phyloP scores from a whole-genome alignment of 1,140 invertebrate genomes.

The Metopolophium dirhodum region DNA sequence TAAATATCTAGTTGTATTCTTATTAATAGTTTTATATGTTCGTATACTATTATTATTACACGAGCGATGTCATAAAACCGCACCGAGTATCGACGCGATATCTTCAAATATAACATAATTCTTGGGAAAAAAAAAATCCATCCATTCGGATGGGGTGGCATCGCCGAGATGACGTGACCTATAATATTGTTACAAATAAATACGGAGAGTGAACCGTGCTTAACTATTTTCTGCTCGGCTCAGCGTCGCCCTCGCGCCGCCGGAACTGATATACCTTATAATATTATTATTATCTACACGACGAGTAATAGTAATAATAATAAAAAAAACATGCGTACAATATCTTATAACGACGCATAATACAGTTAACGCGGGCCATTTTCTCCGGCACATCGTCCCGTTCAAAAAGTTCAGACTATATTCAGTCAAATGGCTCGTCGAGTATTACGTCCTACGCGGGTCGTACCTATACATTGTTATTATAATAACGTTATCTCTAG shows the following conservation, averaged over 20 bases:
- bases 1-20: background rate
- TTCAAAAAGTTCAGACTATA: background rate
- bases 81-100: background rate
- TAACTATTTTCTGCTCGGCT: background rate
- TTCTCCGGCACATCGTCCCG: background rate
- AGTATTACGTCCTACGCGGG: background rate
- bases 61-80: background rate
- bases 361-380: background rate
- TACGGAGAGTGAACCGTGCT: background rate
- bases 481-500: slow-evolving; percentile 11
- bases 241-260: background rate
- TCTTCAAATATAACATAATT: background rate
- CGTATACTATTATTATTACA: background rate
- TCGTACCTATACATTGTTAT: background rate
- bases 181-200: background rate
- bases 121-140: background rate
- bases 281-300: background rate
- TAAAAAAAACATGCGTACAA: background rate
- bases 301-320: background rate
- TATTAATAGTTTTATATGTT: background rate
- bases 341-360: background rate
- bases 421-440: background rate
- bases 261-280: background rate
- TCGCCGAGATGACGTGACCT: background rate
- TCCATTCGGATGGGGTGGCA: background rate